Evolutionary conservation across 2,113 vertebrate species (phyloP), one percentile per base, ranked within the genome.

Genomic region (Phyllostomus discolor): DNA sequence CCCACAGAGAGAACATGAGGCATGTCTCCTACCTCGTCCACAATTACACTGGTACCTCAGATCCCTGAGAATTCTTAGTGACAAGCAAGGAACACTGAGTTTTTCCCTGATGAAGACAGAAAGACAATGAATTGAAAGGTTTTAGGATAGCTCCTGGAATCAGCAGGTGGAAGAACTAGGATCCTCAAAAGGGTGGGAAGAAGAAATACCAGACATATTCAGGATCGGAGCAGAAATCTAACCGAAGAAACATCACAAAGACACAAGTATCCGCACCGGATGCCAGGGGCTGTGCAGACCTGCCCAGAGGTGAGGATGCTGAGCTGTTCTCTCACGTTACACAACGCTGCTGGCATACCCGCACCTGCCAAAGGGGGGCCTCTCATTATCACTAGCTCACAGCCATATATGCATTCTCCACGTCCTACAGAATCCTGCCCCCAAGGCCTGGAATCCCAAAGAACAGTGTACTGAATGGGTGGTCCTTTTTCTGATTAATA

Each of bases 231-330:
- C 10, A 59, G 70, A 87, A 73, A 38, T 12, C 0, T 7, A 72
- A 52, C 1, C 24, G 26, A 88, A 73, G 11, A 88, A 87, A 54
- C 8, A 16, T 0, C 19, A 52, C 4, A 54, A 62, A 41, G 26
- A 62, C 3, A 14, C n/a, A 4, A 2, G 31, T 17, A 33, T 1
- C 3, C 28, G 3, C 12, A 6, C 3, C 43, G 1, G 10, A 1
- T 46, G n/a, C 19, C 73, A 19, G 10, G n/a, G 1, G 5, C 15
- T n/a, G 12, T 73, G 4, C 3, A n/a, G 64, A 38, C 1, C 22
- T 17, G 10, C 26, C 35, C 12, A 54, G 4, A 17, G 26, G 20
- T 7, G 22, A 67, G 0, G 0, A 86, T 7, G 17, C 7, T 28
- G 16, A 59, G 31, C 4, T 31, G 3, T 15, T 31, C 41, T n/a